phyloP scores from a whole-genome alignment of 2,113 vertebrate genomes.

The Phycodurus eques region DNA sequence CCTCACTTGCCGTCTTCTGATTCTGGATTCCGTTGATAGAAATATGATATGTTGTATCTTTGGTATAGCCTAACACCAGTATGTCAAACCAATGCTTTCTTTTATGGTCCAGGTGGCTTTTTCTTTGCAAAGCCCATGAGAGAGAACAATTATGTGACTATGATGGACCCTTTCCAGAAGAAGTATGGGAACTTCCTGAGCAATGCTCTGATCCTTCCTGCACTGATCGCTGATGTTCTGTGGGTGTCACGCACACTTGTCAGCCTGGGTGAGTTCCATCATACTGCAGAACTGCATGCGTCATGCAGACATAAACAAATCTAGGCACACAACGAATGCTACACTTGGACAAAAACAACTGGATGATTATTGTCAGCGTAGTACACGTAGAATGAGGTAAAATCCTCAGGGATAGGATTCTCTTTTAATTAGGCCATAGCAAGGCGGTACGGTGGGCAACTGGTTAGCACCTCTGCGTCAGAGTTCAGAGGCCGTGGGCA shows the following conservation, averaged over 20 bases:
- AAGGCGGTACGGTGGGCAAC: too few relatives aligned
- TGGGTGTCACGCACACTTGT: constrained; percentile 84
- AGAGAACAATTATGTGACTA: constrained; percentile 78
- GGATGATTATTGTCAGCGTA: neutral
- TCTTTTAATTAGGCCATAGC: neutral
- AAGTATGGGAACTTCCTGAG: constrained; percentile 75
- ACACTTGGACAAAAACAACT: neutral
- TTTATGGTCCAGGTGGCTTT: constrained; percentile 70
- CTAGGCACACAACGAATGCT: constrained; percentile 11
- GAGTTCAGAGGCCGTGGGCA: too few relatives aligned
- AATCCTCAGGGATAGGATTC: neutral
- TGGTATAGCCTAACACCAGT: neutral
- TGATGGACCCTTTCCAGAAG: constrained; percentile 84
- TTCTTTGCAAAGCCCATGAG: constrained; percentile 85
- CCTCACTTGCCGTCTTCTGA: neutral
- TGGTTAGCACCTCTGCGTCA: too few relatives aligned
- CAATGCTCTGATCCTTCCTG: constrained; percentile 77
- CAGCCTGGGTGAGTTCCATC: constrained; percentile 73
- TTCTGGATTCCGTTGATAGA: neutral
- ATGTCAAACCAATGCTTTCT: neutral
- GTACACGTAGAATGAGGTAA: neutral
- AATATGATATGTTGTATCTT: neutral
- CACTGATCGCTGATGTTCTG: constrained; percentile 80
- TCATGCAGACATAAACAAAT: constrained; percentile 5
- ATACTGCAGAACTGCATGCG: constrained; percentile 10